Percentiles rank a stretch among this genome's conserved stretches.
Conservation (phyloP, 2,113 vertebrate species). For the Notiomystis cincta region DNA sequence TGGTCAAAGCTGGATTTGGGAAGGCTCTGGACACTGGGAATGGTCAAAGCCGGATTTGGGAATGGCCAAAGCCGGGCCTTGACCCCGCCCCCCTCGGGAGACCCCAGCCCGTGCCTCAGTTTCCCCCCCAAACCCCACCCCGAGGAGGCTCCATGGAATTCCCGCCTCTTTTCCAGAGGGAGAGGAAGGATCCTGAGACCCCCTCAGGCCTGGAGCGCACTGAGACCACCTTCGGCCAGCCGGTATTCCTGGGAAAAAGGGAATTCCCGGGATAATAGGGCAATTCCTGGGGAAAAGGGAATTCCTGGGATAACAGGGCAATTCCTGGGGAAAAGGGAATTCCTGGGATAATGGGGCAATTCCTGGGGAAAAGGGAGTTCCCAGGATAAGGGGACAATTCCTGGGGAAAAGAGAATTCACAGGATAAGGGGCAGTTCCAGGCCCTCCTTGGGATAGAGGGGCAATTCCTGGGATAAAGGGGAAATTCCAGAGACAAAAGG, state of each 20-base stretch:
- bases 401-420: background rate
- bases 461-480: background rate
- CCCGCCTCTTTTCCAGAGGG: background rate
- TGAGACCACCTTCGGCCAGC: background rate
- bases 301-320: too few species aligned
- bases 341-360: background rate
- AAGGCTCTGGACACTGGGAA: too few species aligned
- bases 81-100: background rate
- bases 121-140: background rate
- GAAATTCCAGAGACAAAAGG: too few species aligned
- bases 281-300: too few species aligned
- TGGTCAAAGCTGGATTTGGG: background rate
- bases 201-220: accelerated
- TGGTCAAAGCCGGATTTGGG: too few species aligned
- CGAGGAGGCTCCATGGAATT: too few species aligned
- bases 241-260: too few species aligned
- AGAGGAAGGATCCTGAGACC: accelerated
- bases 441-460: background rate
- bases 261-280: too few species aligned
- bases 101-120: background rate
- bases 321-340: background rate
- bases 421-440: too few species aligned
- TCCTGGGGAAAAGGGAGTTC: too few species aligned
- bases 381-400: background rate
- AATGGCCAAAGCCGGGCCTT: background rate